Conservation (phyloP, 53 echinoderm and acorn worm species). For the Holothuria leucospilota region DNA sequence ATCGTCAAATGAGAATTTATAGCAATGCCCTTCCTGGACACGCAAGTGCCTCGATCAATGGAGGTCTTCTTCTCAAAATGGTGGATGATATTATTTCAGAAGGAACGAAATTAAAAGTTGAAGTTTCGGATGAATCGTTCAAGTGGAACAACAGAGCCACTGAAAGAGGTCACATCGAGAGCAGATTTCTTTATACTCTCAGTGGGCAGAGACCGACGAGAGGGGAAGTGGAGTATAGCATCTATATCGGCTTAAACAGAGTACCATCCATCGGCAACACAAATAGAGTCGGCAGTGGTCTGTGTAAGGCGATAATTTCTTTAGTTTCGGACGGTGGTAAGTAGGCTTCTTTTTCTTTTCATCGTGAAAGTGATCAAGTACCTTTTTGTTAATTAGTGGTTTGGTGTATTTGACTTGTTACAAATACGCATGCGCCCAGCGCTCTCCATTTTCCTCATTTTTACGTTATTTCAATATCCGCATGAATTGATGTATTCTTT, state of each 20-base stretch:
- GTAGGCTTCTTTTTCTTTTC: conserved; percentile 12
- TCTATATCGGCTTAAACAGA: conserved; percentile 93
- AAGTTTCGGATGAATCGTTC: conserved; percentile 83
- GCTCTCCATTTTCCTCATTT: too few relatives aligned
- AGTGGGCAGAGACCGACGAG: conserved; percentile 78
- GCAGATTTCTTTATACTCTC: conserved; percentile 82
- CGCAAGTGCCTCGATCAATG: conserved; percentile 79
- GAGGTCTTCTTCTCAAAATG: conserved; percentile 82
- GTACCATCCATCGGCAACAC: conserved; percentile 70
- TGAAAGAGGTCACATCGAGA: conserved; percentile 66
- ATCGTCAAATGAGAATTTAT: conserved; percentile 88
- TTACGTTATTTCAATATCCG: too few relatives aligned
- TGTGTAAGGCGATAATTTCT: conserved; percentile 83
- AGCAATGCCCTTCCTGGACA: conserved; percentile 90
- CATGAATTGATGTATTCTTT: too few relatives aligned
- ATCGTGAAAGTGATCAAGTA: background rate
- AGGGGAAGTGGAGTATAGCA: conserved; percentile 80
- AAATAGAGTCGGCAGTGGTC: conserved; percentile 79
- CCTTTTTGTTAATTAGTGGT: too few relatives aligned
- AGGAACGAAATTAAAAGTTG: conserved; percentile 75
- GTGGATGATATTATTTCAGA: conserved; percentile 84
- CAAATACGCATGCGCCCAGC: too few relatives aligned
- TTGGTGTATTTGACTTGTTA: too few relatives aligned
- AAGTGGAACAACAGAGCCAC: conserved; percentile 87
- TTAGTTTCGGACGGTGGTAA: conserved; percentile 76